Conservation (phyloP, 2,113 vertebrate genomes). For the Hucho hucho region DNA sequence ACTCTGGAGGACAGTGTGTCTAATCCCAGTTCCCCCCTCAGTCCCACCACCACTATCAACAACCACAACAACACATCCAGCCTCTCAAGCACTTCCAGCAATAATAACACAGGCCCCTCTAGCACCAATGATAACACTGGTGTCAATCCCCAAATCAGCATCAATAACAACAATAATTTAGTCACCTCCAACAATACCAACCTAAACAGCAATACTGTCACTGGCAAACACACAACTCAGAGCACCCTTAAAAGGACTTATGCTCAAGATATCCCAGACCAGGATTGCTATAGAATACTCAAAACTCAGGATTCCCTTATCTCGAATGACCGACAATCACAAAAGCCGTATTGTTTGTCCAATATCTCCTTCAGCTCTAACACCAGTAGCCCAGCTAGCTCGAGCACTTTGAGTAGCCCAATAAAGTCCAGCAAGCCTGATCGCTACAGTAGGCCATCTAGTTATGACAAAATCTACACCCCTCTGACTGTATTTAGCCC, state of each 20-base stretch:
- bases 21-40: constrained; percentile 3
- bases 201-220: background rate
- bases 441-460: background rate
- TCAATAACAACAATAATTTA: background rate
- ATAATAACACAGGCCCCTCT: too few species aligned
- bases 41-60: constrained; percentile 6
- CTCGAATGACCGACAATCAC: constrained; percentile 41
- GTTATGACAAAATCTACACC: constrained; percentile 7
- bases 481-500: constrained; percentile 43
- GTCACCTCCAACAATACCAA: background rate
- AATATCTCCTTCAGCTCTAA: background rate
- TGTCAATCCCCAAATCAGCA: background rate
- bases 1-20: constrained; percentile 30
- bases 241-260: constrained; percentile 23
- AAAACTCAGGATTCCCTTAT: constrained; percentile 25
- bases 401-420: background rate
- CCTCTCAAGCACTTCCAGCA: constrained; percentile 25
- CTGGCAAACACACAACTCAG: constrained; percentile 3
- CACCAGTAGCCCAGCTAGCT: background rate
- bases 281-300: constrained; percentile 13
- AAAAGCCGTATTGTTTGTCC: constrained; percentile 12
- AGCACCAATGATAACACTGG: too few species aligned
- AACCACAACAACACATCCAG: constrained; percentile 25
- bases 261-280: constrained; percentile 23
- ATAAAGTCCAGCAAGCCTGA: background rate